These are phyloP conservation scores for Beroe ovata DNA, from an alignment of 37 sponge, comb jelly and placozoan genomes.

Conservation along the genomic window DNA sequence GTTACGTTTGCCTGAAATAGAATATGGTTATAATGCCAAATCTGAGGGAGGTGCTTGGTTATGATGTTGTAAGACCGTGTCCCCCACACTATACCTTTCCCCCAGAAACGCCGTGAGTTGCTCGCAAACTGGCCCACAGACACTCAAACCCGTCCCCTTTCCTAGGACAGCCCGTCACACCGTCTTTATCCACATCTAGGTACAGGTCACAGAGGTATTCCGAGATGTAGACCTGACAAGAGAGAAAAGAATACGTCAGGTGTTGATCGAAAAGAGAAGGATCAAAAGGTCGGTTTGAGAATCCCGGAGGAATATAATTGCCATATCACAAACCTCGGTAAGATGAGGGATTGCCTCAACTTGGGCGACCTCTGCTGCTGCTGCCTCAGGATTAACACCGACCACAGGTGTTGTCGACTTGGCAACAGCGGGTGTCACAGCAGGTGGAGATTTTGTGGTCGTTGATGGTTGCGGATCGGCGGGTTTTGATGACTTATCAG, in stretches of 20 bases:
- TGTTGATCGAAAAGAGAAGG: too few species aligned
- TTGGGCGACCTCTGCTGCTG: not conserved
- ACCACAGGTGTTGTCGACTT: not conserved
- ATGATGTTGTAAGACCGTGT: too few species aligned
- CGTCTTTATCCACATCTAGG: constrained; percentile 55
- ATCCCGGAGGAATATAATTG: too few species aligned
- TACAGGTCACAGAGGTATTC: constrained; percentile 59
- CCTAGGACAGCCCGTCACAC: constrained; percentile 44
- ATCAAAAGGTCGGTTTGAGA: too few species aligned
- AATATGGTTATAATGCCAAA: too few species aligned
- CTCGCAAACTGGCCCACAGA: constrained; percentile 47
- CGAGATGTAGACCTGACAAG: constrained; percentile 33
- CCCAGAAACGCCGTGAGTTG: constrained; percentile 46
- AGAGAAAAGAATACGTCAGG: too few species aligned
- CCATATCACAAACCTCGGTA: constrained; percentile 13
- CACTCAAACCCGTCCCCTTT: constrained; percentile 1
- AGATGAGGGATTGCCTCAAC: constrained; percentile 9
- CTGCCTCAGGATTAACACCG: not conserved
- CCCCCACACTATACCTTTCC: too few species aligned
- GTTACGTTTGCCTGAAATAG: too few species aligned
- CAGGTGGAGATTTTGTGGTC: not conserved
- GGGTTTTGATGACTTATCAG: too few species aligned
- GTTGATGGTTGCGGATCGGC: too few species aligned
- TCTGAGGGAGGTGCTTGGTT: too few species aligned
- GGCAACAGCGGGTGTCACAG: not conserved